Evolutionary conservation across 2,113 vertebrate genomes (phyloP), one percentile per base, ranked within the genome.

Genomic region (Oncorhynchus keta): DNA sequence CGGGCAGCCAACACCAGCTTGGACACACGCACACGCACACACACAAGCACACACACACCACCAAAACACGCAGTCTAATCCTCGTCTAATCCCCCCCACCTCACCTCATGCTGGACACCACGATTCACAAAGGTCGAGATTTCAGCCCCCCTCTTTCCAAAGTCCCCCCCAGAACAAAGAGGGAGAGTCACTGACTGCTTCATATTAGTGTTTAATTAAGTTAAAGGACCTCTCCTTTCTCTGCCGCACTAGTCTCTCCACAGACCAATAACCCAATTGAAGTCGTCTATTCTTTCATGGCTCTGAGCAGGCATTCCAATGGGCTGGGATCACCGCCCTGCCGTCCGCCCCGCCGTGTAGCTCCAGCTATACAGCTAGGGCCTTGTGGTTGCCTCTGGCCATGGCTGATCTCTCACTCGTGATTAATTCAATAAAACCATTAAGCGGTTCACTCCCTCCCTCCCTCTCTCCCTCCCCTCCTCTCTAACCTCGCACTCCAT

Each of bases 201-300:
- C 84, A 68, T 87, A 92, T 94, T 94, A 94, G 90, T 75, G 70
- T 91, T 89, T 92, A 93, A 94, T 93, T 85, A 89, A 90, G 90
- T 94, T 94, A 92, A 88, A 90, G 80, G 72, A 49, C 61, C 74
- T 85, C 71, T 62, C 7, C 59, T 62, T 5, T 62, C 59, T 62
- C 16, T 18, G 16, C 51, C 16, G 51, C 39, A 3, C 51, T 55
- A 22, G 20, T 77, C 35, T 70, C 68, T 70, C 81, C 11, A 5
- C 80, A 74, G 83, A 73, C 74, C 85, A 90, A 83, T 83, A 90
- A 88, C 82, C 88, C 89, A 88, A 86, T 85, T 91, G 89, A 92
- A 91, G 89, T 82, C 81, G 73, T 91, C 87, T 92, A 81, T 91
- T 87, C 88, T 91, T 90, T 91, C 90, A 89, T 72, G 76, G 86